Percentiles rank a stretch among this genome's conserved stretches.
Evolutionary conservation across 1,140 invertebrate species (phyloP).

Genomic region (Dreissena polymorpha): DNA sequence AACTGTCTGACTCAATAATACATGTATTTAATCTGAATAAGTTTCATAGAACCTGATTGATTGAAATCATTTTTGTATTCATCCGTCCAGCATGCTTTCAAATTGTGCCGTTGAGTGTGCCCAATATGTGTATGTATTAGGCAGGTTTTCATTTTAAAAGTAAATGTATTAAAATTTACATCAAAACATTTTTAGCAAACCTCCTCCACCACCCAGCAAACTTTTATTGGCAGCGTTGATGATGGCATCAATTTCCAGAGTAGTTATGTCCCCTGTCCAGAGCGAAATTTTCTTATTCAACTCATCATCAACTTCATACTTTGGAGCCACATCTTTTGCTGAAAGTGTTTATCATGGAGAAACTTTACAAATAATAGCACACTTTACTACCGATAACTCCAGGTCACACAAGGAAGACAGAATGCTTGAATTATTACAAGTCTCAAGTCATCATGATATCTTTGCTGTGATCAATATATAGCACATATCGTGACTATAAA

Average conservation of each 20-base stretch:
- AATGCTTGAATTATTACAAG: conserved; percentile 1
- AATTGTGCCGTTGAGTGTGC: no score
- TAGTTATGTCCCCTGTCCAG: conserved; percentile 90
- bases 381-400: background rate
- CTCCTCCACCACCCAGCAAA: conserved; percentile 90
- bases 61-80: no score
- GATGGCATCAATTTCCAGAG: conserved; percentile 92
- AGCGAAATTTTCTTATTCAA: conserved; percentile 75
- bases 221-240: conserved; percentile 94
- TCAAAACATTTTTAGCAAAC: conserved; percentile 61
- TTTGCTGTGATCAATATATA: background rate
- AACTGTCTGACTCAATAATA: no score
- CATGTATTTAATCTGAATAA: no score
- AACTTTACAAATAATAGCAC: no score
- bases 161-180: no score
- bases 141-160: no score
- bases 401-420: background rate
- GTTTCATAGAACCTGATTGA: no score
- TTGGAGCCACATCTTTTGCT: background rate
- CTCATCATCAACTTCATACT: conserved; percentile 57
- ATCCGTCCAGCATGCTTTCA: no score
- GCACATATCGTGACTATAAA: no score
- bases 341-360: background rate
- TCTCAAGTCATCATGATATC: background rate
- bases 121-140: no score